Evolutionary conservation across 2,888 invertebrate genomes (phyloP), one percentile per base, ranked within the genome.

Genomic region (Diaphora mendica): DNA sequence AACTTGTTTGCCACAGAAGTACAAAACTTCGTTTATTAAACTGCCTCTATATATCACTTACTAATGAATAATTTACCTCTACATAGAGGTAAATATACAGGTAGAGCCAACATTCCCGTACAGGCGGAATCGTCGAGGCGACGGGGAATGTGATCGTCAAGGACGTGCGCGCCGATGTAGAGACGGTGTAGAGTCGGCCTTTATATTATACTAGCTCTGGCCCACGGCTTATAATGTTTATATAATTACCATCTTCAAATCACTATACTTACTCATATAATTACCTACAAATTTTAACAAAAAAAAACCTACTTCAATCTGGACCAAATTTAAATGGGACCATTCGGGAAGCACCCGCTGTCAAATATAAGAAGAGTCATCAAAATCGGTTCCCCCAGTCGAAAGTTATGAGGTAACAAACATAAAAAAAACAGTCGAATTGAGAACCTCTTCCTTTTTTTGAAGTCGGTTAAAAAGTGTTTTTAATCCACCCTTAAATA

Each of bases 61-160:
- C 17, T 17, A 62, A 62, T 30, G 7, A 17, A 30, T 62, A 62
- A 62, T 62, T 30, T 17, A 30, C 30, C 48, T 67, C 48, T 67
- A 67, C 2, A 7, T 44, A 35, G 35, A 35, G 35, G 35, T 35
- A 39, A 35, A 9, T 39, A 39, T 39, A 44, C 17, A 66, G 66
- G 20, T 30, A 44, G 26, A 67, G 26, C 30, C 26, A 26, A 59
- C 59, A 26, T 59, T 26, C 59, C 15, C 26, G 70, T 75, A 39
- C 35, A 64, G 64, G 23, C 88, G 87, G 87, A 87, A 88, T 90
- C 76, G 70, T 65, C 76, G 76, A 67, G 79, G 82, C 79, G 81
- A 76, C 85, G 88, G 90, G 90, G 92, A 92, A 91, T 90, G 91
- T 90, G 86, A 88, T 88, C 84, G 88, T 85, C 92, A 92, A 93